These are phyloP conservation scores for Esox lucius DNA, from an alignment of 2,797 vertebrate species.

Conservation along the genomic window DNA sequence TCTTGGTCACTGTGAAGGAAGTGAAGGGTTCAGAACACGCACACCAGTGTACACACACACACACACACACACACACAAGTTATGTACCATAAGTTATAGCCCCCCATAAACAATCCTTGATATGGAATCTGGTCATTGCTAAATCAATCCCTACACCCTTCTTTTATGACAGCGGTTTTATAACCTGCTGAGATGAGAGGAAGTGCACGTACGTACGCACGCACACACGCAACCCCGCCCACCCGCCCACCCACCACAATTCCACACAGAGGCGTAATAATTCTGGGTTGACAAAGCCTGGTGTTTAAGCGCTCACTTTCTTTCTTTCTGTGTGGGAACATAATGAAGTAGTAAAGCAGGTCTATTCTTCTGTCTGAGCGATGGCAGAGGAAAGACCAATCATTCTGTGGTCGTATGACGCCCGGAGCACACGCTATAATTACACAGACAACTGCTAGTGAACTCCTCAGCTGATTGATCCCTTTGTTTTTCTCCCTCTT, in stretches of 20 bases:
- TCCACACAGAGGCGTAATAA: constrained; percentile 1
- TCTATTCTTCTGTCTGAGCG: constrained; percentile 38
- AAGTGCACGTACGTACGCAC: background rate
- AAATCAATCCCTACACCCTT: constrained; percentile 2
- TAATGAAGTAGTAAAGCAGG: constrained; percentile 49
- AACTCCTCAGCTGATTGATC: constrained; percentile 6
- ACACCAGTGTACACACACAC: constrained; percentile 29
- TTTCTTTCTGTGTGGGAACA: constrained; percentile 40
- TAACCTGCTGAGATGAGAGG: background rate
- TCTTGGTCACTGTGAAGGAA: constrained; percentile 86
- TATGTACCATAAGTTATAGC: too few relatives aligned
- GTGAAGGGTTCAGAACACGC: constrained; percentile 26
- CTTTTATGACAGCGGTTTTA: background rate
- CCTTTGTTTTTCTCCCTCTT: background rate
- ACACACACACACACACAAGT: constrained; percentile 30
- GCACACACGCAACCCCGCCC: background rate
- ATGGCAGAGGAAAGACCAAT: constrained; percentile 28
- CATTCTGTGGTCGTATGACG: constrained; percentile 14
- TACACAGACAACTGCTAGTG: constrained; percentile 13
- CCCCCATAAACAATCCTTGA: background rate
- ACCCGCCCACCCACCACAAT: background rate
- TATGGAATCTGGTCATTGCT: constrained; percentile 3
- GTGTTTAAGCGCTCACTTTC: constrained; percentile 33
- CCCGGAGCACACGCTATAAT: constrained; percentile 31
- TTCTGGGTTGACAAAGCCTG: constrained; percentile 11